Percentiles rank a stretch among this genome's conserved stretches.
Evolutionary conservation across 2,888 invertebrate genomes (phyloP).

Genomic region (Nemapogon koenigi): DNA sequence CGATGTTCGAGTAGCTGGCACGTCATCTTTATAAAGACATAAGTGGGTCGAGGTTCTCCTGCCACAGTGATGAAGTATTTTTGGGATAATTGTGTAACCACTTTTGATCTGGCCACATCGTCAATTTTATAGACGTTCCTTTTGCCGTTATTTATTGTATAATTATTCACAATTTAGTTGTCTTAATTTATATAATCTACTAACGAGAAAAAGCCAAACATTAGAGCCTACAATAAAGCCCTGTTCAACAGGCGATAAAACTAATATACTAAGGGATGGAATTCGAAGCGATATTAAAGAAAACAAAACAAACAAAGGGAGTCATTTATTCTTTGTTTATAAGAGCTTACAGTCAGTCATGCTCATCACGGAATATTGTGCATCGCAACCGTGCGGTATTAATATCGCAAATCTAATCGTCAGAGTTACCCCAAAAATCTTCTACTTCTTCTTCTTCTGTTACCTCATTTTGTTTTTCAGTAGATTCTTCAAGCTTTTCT

Average conservation of each 20-base stretch:
- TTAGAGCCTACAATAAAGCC: conserved; percentile 26
- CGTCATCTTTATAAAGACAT: conserved; percentile 22
- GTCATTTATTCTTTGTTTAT: conserved; percentile 32
- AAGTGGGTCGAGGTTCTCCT: conserved; percentile 46
- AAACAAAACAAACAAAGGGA: conserved; percentile 40
- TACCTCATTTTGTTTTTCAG: conserved; percentile 38
- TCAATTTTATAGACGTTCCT: conserved; percentile 1
- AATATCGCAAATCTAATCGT: conserved; percentile 38
- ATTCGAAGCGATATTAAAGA: too few species aligned
- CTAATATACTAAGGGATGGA: conserved; percentile 1
- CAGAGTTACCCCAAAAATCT: conserved; percentile 53
- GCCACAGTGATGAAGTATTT: conserved; percentile 32
- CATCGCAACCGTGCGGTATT: conserved; percentile 37
- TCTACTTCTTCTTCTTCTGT: conserved; percentile 36
- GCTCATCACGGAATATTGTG: conserved; percentile 32
- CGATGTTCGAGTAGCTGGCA: too few species aligned
- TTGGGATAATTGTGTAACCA: conserved; percentile 42
- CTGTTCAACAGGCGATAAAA: conserved; percentile 15
- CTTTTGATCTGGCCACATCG: conserved; percentile 23
- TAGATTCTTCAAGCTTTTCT: conserved; percentile 28
- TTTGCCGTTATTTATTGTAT: not conserved
- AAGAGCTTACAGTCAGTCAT: conserved; percentile 46
- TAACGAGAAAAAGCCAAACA: conserved; percentile 33
- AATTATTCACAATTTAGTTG: not conserved
- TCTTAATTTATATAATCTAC: not conserved